phyloP scores from a whole-genome alignment of 2,113 vertebrate genomes.

The Phalacrocorax pelagicus region DNA sequence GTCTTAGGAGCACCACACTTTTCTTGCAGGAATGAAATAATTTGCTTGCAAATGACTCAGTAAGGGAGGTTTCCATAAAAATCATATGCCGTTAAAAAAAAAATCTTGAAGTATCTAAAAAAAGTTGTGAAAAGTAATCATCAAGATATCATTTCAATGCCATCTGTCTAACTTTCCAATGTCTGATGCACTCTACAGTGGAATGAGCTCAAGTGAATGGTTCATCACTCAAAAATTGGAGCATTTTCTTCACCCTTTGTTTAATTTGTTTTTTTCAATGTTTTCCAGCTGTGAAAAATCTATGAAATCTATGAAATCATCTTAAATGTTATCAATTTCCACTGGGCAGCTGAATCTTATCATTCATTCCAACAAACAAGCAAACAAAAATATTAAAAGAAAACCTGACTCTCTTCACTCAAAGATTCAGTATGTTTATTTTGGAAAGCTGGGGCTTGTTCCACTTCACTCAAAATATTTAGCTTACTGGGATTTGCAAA shows the following conservation, averaged over 20 bases:
- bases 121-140: neutral
- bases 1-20: neutral
- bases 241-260: neutral
- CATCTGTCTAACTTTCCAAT: neutral
- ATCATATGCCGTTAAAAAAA: neutral
- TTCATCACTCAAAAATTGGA: neutral
- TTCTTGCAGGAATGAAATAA: neutral
- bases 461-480: neutral
- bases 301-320: neutral
- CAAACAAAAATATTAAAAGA: neutral
- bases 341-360: neutral
- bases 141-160: neutral
- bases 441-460: neutral
- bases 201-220: neutral
- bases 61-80: neutral
- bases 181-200: neutral
- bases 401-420: neutral
- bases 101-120: neutral
- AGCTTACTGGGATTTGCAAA: neutral
- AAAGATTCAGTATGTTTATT: neutral
- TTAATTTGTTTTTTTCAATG: neutral
- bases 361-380: neutral
- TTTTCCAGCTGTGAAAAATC: neutral
- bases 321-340: neutral
- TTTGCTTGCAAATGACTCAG: constrained; percentile 7